Evolutionary conservation across 2,797 vertebrate genomes (phyloP), one percentile per base, ranked within the genome.

Genomic region (Pseudochaenichthys georgianus): DNA sequence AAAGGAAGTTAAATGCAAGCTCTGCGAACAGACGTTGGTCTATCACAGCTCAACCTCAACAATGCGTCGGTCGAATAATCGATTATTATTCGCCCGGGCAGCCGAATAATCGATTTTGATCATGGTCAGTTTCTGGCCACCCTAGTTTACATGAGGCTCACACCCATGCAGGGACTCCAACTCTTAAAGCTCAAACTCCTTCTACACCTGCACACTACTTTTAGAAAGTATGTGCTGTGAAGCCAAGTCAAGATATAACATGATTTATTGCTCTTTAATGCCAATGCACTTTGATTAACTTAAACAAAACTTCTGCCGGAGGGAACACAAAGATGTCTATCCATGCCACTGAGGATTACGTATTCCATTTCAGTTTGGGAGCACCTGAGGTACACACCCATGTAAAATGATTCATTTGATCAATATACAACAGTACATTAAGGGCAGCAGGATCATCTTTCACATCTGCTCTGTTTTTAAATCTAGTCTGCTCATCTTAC

Each of bases 401-500:
- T 0, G 17, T 28, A 41, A 38, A 66, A n/a, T 46, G 50, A 53
- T 45, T 55, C 5, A 59, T 28, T 16, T 17, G 8, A 17, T 6
- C 12, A 46, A 31, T 7, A 72, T 68, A 68, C 58, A 50, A 41
- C 46, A 21, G 3, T 21, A 12, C 8, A 13, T 11, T 16, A 23
- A 21, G 7, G 2, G 2, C 15, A 51, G 38, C 15, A 17, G 7
- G 13, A 31, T 21, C 13, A 13, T 45, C 0, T 50, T 23, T 70
- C n/a, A 46, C 3, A 13, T 42, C 3, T 5, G 12, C 17, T n/a
- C 12, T 6, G 16, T 59, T 41, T 23, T 65, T 17, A 58, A 55
- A 54, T 17, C 0, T 38, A 3, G 34, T 50, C 46, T 47, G 38
- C 19, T 38, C 9, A 0, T 31, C 23, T 74, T 94, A 98, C 97